Percentiles rank a stretch among this genome's conserved stretches.
Evolutionary conservation across 2,113 vertebrate species (phyloP).

Genomic region (Callopanchax toddi): DNA sequence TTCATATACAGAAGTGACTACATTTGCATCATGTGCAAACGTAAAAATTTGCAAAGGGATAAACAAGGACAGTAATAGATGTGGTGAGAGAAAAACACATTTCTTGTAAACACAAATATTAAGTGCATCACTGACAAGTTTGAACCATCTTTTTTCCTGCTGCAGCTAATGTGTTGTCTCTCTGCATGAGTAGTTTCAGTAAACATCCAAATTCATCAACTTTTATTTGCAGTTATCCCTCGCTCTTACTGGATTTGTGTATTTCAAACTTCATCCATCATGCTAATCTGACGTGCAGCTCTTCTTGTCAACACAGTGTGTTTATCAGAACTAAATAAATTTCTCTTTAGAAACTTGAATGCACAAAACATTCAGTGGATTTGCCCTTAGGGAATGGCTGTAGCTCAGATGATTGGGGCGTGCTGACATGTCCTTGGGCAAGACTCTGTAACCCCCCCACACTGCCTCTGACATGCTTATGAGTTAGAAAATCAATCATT

Average conservation of each 20-base stretch:
- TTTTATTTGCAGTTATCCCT: constrained; percentile 11
- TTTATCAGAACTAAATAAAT: constrained; percentile 1
- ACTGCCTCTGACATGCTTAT: not conserved
- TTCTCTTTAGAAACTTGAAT: constrained; percentile 6
- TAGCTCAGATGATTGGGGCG: not conserved
- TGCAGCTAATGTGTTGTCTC: constrained; percentile 9
- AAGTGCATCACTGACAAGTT: constrained; percentile 14
- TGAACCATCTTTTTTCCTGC: not conserved
- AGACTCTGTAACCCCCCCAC: not conserved
- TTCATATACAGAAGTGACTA: not conserved
- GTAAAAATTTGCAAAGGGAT: not conserved
- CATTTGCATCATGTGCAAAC: not conserved
- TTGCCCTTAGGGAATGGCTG: not conserved
- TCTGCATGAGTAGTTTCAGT: constrained; percentile 9
- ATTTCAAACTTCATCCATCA: constrained; percentile 1
- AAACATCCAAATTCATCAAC: constrained; percentile 32
- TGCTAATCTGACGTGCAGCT: not conserved
- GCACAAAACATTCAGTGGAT: not conserved
- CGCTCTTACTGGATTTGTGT: constrained; percentile 7
- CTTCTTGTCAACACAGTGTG: constrained; percentile 13
- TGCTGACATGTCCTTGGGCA: not conserved
- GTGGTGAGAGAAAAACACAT: not conserved
- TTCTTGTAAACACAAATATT: constrained; percentile 1
- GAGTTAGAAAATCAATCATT: not conserved
- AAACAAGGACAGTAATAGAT: not conserved